Base-by-base conservation (phyloP, 2,888 invertebrate genomes). In the Watsonalla cultraria region DNA sequence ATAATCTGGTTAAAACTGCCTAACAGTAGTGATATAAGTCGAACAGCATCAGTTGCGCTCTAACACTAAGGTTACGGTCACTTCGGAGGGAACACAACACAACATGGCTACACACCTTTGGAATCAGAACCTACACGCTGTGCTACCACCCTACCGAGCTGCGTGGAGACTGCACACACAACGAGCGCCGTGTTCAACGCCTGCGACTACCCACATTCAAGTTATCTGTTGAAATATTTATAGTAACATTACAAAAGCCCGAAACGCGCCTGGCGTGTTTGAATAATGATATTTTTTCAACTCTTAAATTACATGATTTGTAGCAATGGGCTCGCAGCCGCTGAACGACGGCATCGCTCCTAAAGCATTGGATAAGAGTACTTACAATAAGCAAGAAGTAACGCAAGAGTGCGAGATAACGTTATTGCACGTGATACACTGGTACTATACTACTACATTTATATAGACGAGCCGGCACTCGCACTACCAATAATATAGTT, bases 1-100 rank as follows among this genome's bases (percentile, higher is more conserved):
- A 84, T 83, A 86, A 78, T 84, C 75, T 82, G 79, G 74, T 82
- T 84, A 81, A 84, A 82, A 84, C 65, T 53, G 54, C 50, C 54
- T 53, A 49, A 57, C 62, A 60, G 57, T 73, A 71, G 70, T 72
- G 74, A 76, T 60, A 60, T 55, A 56, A 64, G 6, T 59, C 62
- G 72, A 75, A 76, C 73, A 72, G 58, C 70, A 61, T 69, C 51
- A 51, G 62, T 55, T 54, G 51, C 47, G 42, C 53, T 53, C 62
- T 51, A 61, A 53, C 65, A 67, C 64, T 62, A 61, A 66, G 58
- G 60, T 52, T 66, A 61, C 51, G n/a, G 42, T 9, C 54, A 59
- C 53, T 55, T 51, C 46, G 33, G 24, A 24, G 46, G 15, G 5
- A 6, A 46, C 47, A 70, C 66, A 71, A 72, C 70, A 73, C 70